Evolutionary conservation across 2,113 vertebrate genomes (phyloP), one percentile per base, ranked within the genome.

Genomic region (Archocentrus centrarchus): DNA sequence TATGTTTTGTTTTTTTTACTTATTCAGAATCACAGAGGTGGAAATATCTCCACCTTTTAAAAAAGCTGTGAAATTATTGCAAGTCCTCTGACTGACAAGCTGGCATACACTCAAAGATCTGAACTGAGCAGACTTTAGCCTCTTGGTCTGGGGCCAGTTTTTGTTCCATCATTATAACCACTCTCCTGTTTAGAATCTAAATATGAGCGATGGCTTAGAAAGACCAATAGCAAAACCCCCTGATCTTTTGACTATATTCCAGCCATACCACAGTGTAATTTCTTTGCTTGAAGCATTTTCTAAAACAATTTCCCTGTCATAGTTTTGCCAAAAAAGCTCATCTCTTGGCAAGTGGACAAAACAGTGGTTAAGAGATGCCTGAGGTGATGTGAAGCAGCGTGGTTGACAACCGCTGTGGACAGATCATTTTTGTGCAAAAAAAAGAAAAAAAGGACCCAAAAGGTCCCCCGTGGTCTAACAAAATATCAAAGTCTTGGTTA

Each of bases 261-360:
- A 75, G 61, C 81, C 75, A 87, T 73, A 90, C 86, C 57, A 4
- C 82, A 91, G 55, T 73, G 15, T 66, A 82, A 81, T 86, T 83
- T 47, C 47, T 91, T 91, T 85, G 76, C 84, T 86, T 53, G 59
- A 94, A 85, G 80, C 59, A 86, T 91, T 93, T 92, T 87, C 79
- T 73, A 61, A 88, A 93, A 86, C 80, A 78, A 79, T 91, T 89
- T 84, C 58, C 57, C 70, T 80, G 44, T 85, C 61, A 59, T 53
- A 57, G 84, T 86, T 88, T 78, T 77, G 89, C 93, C 80, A 91
- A 93, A 57, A 93, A 89, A 90, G 62, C 77, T 91, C 75, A 86
- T 93, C 89, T 82, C 53, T 82, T 87, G 78, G 86, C 91, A 78
- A 83, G 63, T 7, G 18, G 84, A 91, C 85, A 86, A 75, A 79